These are phyloP conservation scores for Cyphomyrus plagiostoma DNA, from an alignment of 2,113 vertebrate genomes.

Conservation along the genomic window DNA sequence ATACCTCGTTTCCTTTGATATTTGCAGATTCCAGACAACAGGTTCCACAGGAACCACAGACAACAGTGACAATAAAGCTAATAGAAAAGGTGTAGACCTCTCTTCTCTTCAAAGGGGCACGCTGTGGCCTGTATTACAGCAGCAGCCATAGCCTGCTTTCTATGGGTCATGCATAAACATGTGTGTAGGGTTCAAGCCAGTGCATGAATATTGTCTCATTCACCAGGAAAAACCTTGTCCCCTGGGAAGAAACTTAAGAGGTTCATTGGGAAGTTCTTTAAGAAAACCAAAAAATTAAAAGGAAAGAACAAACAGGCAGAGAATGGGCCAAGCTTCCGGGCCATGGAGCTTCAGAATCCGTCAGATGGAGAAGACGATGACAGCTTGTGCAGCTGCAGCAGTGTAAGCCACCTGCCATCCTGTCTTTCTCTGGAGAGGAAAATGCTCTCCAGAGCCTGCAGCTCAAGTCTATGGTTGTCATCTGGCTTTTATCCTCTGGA, in stretches of 20 bases:
- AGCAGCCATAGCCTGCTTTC: not conserved
- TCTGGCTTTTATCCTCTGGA: constrained; percentile 15
- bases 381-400: constrained; percentile 39
- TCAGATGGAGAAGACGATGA: constrained; percentile 25
- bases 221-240: constrained; percentile 30
- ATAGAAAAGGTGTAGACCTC: constrained; percentile 49
- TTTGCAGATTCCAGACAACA: constrained; percentile 28
- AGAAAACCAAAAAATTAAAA: constrained; percentile 51
- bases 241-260: constrained; percentile 45
- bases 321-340: constrained; percentile 19
- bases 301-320: constrained; percentile 45
- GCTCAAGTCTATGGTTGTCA: not conserved
- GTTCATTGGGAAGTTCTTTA: constrained; percentile 44
- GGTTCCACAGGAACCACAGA: constrained; percentile 30
- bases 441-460: not conserved
- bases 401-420: constrained; percentile 37
- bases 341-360: constrained; percentile 19
- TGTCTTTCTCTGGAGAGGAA: not conserved
- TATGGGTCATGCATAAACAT: not conserved
- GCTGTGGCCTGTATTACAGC: not conserved
- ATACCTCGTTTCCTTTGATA: not conserved
- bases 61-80: constrained; percentile 29
- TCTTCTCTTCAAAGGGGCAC: not conserved
- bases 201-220: not conserved
- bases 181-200: not conserved